Base-by-base conservation (phyloP, 2,888 invertebrate genomes). In the Drosophila paranaensis region DNA sequence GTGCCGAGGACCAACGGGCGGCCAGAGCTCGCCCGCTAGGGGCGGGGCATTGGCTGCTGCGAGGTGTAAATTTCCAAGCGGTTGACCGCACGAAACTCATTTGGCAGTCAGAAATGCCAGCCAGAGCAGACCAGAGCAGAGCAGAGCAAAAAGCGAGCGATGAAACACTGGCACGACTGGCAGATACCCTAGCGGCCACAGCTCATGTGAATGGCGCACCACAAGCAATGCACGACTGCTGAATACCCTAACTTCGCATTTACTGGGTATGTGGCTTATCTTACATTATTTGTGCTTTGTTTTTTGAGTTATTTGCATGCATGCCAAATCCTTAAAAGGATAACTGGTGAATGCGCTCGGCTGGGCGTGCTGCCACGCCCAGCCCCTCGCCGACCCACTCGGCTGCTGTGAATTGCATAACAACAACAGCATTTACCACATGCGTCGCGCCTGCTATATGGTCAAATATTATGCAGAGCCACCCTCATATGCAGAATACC, bases 11-110 rank as follows among this genome's bases (percentile, higher is more conserved):
- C 33, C 33, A 33, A 33, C 33, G 10, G 39, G 20, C 2, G 43
- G 1, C 13, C 48, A 13, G 2, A 14, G 39, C 0, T 39, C 9
- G 53, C n/a, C 10, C n/a, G 39, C 3, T 0, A 10, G 40, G 53
- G 39, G 8, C 14, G 53, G 25, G 25, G 48, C n/a, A 20, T n/a
- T 48, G 42, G 37, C 16, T 50, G 60, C 43, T 20, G 55, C 40
- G 58, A 74, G 74, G 70, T 77, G 79, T 68, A 75, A 68, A 71
- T 69, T 82, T 81, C 77, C 82, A 71, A 68, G 74, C 79, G 79
- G 74, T 76, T 79, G 76, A 88, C 83, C 86, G 72, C 83, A 76
- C 61, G 68, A 70, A 88, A 80, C 88, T 86, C 86, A 80, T 88
- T 83, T 88, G 76, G 65, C 73, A 80, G 88, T 77, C 84, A 77